A percentile compares a stretch with the other conserved stretches of the same genome.
phyloP scores from a whole-genome alignment of 2,113 vertebrate genomes.

The Leptobrachium leishanense region DNA sequence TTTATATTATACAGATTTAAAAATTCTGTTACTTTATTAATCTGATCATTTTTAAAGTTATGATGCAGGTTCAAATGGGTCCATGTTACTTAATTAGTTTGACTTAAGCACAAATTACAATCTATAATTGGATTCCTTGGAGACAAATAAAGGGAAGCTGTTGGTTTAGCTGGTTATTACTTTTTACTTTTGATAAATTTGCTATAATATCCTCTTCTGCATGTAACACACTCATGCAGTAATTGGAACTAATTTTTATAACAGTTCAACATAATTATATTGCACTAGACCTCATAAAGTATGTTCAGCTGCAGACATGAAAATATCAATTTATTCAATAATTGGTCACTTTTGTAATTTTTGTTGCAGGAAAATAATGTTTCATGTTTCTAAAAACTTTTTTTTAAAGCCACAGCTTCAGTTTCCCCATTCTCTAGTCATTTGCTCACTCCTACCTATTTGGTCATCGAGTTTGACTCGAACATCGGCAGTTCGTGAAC shows the following conservation, averaged over 20 bases:
- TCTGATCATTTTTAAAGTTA: neutral
- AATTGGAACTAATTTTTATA: constrained; percentile 11
- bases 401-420: neutral
- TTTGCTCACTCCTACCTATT: too few relatives aligned
- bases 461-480: too few relatives aligned
- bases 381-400: neutral
- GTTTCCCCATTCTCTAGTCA: too few relatives aligned
- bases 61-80: neutral
- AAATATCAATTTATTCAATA: neutral
- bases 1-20: too few relatives aligned
- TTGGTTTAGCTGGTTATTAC: neutral
- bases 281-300: neutral
- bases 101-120: neutral
- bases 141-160: neutral
- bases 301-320: neutral
- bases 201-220: neutral
- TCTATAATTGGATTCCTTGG: neutral
- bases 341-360: neutral
- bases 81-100: neutral
- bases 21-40: neutral
- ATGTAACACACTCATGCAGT: neutral
- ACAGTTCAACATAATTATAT: constrained; percentile 2
- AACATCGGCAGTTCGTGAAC: too few relatives aligned
- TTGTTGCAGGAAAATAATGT: neutral
- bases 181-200: constrained; percentile 6